phyloP scores from a whole-genome alignment of 2,888 invertebrate genomes.

The Glomeris marginata region DNA sequence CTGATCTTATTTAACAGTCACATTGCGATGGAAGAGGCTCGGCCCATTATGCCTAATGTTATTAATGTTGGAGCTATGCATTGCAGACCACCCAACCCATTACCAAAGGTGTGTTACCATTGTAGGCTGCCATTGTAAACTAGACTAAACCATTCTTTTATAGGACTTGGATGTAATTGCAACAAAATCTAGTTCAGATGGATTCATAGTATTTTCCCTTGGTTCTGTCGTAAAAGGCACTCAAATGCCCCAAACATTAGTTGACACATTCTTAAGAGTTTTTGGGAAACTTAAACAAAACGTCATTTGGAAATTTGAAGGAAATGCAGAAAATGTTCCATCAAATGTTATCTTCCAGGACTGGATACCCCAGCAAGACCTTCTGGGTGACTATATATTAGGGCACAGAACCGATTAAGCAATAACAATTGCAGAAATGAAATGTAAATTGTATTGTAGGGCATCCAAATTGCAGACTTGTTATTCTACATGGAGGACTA shows the following conservation, averaged over 20 bases:
- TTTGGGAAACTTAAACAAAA: constrained; percentile 1
- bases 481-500: constrained; percentile 9
- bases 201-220: constrained; percentile 8
- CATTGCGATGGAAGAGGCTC: background rate
- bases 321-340: background rate
- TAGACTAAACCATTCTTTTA: background rate
- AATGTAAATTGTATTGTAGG: constrained; percentile 1
- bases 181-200: background rate
- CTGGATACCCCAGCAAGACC: constrained; percentile 9
- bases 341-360: constrained; percentile 1
- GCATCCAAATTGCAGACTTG: constrained; percentile 10
- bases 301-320: constrained; percentile 7
- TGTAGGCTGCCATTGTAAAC: background rate
- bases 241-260: background rate
- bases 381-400: background rate
- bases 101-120: constrained; percentile 1
- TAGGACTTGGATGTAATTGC: constrained; percentile 1
- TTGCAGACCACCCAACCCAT: constrained; percentile 3
- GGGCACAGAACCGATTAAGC: too few relatives aligned
- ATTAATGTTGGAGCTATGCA: constrained; percentile 9
- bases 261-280: background rate
- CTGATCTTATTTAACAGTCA: background rate
- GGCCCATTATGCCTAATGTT: constrained; percentile 3
- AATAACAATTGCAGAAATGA: too few relatives aligned
- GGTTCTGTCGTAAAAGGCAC: background rate